These are phyloP conservation scores for Cremastinae sp. DNA, from an alignment of 2,888 invertebrate species.

Conservation along the genomic window DNA sequence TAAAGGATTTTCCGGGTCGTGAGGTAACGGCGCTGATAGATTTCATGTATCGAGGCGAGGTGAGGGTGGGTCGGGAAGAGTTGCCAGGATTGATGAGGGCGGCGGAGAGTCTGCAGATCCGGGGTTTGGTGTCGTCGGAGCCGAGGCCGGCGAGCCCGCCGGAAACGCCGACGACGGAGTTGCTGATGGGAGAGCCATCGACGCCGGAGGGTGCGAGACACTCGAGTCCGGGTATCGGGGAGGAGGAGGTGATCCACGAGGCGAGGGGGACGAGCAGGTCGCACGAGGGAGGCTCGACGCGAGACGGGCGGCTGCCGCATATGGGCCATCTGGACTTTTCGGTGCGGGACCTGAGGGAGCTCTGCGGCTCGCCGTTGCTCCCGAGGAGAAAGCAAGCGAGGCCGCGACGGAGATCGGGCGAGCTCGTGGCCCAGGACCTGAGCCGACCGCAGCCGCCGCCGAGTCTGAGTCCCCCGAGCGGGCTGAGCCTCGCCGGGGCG, in stretches of 20 bases:
- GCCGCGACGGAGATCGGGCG: conserved; percentile 91
- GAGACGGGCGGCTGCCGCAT: conserved; percentile 79
- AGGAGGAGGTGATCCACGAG: conserved; percentile 71
- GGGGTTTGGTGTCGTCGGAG: conserved; percentile 86
- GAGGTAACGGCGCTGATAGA: conserved; percentile 94
- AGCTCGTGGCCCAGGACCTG: conserved; percentile 85
- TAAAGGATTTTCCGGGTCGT: conserved; percentile 94
- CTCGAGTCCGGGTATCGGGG: conserved; percentile 64
- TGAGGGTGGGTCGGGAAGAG: conserved; percentile 92
- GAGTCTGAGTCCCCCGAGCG: conserved; percentile 73
- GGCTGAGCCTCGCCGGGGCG: conserved; percentile 68
- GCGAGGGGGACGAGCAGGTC: conserved; percentile 77
- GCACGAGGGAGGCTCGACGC: background rate
- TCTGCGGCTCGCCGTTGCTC: conserved; percentile 88
- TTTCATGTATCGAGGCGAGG: conserved; percentile 97
- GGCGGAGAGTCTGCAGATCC: conserved; percentile 92
- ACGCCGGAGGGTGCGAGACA: conserved; percentile 80
- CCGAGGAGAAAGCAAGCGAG: conserved; percentile 93
- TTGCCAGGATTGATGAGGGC: conserved; percentile 92
- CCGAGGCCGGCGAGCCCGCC: conserved; percentile 81
- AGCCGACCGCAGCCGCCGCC: conserved; percentile 78
- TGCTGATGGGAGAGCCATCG: conserved; percentile 82
- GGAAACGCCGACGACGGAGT: conserved; percentile 78
- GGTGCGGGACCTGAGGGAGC: conserved; percentile 78
- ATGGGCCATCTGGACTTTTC: conserved; percentile 76